These are phyloP conservation scores for Lysandra coridon DNA, from an alignment of 2,888 invertebrate species.

Conservation along the genomic window DNA sequence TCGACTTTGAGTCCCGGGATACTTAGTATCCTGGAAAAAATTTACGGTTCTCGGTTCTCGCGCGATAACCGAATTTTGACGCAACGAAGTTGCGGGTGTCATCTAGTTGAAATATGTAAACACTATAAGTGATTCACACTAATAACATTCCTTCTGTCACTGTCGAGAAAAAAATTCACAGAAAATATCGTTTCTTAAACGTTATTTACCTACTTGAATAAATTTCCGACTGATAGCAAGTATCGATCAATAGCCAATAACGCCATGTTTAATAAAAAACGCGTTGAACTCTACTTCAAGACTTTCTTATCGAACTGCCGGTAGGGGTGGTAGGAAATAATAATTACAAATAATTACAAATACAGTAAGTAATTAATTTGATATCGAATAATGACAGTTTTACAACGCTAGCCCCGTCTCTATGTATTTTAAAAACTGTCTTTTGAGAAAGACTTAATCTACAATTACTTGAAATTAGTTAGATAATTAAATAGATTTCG, in stretches of 20 bases:
- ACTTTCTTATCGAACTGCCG: neutral
- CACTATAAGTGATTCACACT: neutral
- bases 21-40: too few relatives aligned
- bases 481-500: too few relatives aligned
- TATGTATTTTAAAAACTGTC: too few relatives aligned
- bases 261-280: neutral
- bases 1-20: too few relatives aligned
- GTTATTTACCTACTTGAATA: neutral
- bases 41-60: too few relatives aligned
- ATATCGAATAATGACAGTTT: neutral
- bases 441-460: too few relatives aligned
- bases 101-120: neutral
- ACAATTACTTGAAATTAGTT: too few relatives aligned
- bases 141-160: neutral
- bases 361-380: neutral
- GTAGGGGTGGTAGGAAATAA: neutral
- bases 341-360: neutral
- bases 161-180: neutral
- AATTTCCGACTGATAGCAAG: neutral
- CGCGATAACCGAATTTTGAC: too few relatives aligned
- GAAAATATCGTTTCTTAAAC: neutral
- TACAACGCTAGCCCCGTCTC: neutral
- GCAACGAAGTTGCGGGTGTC: too few relatives aligned
- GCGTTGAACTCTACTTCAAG: neutral
- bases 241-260: neutral